Conservation (phyloP, 2,797 vertebrate genomes). For the Peromyscus melanophrys region DNA sequence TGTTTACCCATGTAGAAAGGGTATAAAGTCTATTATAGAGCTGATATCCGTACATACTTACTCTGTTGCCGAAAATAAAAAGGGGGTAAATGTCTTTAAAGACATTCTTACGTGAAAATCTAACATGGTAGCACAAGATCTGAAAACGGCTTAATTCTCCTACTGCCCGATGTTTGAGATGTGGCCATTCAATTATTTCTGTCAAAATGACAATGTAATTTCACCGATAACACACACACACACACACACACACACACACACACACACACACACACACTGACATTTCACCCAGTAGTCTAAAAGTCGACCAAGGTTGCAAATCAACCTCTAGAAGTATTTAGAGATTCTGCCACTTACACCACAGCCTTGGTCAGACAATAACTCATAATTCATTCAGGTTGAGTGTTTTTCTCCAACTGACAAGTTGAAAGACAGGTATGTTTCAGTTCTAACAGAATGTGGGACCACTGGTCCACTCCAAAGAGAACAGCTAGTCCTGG, state of each 20-base stretch:
- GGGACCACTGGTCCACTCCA: background rate
- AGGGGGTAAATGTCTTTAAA: background rate
- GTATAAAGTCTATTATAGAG: conserved; percentile 30
- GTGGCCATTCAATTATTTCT: background rate
- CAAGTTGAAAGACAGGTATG: background rate
- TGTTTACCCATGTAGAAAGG: conserved; percentile 64
- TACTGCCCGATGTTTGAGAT: background rate
- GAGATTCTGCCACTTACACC: background rate
- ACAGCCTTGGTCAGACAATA: conserved; percentile 7
- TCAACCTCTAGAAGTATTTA: conserved; percentile 39
- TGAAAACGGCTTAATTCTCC: background rate
- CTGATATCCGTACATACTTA: conserved; percentile 59
- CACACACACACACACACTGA: background rate
- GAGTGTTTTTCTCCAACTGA: conserved; percentile 25
- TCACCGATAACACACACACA: background rate
- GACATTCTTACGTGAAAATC: conserved; percentile 27
- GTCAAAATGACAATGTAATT: background rate
- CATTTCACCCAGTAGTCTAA: conserved; percentile 18
- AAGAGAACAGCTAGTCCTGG: conserved; percentile 1
- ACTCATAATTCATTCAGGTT: background rate
- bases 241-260: background rate
- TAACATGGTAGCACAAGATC: background rate
- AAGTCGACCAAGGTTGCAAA: conserved; percentile 25
- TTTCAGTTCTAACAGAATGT: background rate
- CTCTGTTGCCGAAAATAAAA: background rate